A percentile compares a stretch with the other conserved stretches of the same genome.
phyloP scores from a whole-genome alignment of 1,140 invertebrate species.

The Leptinotarsa undecemlineata region DNA sequence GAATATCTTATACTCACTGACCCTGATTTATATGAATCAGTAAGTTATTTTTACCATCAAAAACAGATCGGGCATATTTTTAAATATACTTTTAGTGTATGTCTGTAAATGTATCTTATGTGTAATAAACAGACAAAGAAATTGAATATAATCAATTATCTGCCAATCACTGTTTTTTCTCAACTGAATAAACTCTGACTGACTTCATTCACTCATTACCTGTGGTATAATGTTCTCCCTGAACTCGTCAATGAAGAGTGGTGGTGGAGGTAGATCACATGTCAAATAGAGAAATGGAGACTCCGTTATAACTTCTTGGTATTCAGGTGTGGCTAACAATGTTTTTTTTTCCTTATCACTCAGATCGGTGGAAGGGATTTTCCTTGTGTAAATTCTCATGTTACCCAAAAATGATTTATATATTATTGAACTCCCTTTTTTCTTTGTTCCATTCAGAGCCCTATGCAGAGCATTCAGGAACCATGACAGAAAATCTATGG shows the following conservation, averaged over 20 bases:
- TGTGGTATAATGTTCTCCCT: constrained; percentile 99
- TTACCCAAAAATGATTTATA: constrained; percentile 94
- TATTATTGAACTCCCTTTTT: constrained; percentile 85
- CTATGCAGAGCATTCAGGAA: constrained; percentile 92
- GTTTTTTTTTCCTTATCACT: constrained; percentile 86
- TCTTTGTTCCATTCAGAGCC: constrained; percentile 86
- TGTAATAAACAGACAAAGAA: too few species aligned
- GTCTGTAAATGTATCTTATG: too few species aligned
- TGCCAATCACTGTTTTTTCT: too few species aligned
- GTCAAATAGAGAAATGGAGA: constrained; percentile 95
- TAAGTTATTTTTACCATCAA: too few species aligned
- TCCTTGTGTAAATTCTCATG: constrained; percentile 93
- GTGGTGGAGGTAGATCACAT: constrained; percentile 94
- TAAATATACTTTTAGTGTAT: too few species aligned
- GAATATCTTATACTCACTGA: too few species aligned
- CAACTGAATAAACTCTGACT: background rate
- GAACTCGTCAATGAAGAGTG: constrained; percentile 95
- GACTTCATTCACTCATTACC: constrained; percentile 57
- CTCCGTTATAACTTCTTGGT: constrained; percentile 83
- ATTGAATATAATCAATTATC: too few species aligned
- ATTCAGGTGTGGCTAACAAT: constrained; percentile 81
- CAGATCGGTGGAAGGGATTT: constrained; percentile 91
- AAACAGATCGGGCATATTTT: too few species aligned
- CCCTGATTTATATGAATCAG: too few species aligned
- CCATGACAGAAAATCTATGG: constrained; percentile 96